Base-by-base conservation (phyloP, 2,113 vertebrate genomes). In the Myrmecobius fasciatus region DNA sequence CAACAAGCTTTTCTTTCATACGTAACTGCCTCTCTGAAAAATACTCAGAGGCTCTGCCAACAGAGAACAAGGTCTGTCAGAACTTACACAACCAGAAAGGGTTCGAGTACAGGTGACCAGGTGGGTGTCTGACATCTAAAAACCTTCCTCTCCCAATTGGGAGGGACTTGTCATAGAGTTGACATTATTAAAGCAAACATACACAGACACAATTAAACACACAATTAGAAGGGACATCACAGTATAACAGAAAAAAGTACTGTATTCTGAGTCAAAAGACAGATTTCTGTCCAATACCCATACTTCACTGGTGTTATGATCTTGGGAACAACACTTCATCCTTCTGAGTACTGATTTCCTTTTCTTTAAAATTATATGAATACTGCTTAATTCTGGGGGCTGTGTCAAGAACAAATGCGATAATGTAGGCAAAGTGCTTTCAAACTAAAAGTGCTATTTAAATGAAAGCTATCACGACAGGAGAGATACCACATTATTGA, bases 401-500 rank as follows among this genome's bases (percentile, higher is more conserved):
- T 43, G n/a, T 83, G n/a, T 43, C 36, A 24, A 20, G n/a, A 43
- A 43, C 67, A 83, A 83, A 83, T n/a, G 67, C 43, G n/a, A 43
- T 83, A 83, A 43, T 83, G 67, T 43, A 83, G 67, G 67, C 20
- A 83, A 43, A 83, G 17, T 83, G 67, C 36, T 83, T 83, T 83
- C n/a, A 43, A 83, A 43, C 36, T 20, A 43, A 83, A 83, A 83
- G 17, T 43, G n/a, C 20, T 24, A 24, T n/a, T 83, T 83, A 43
- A 83, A 20, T 83, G 67, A 43, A 83, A 83, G 67, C n/a, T 24
- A 83, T 83, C n/a, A 83, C 14, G 43, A 43, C 6, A 83, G 67
- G 67, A 43, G 95, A 96, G 95, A 88, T 91, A 83, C 94, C 89
- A 31, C 93, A 89, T 97, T 96, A 96, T 96, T 91, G 94, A 97